These are phyloP conservation scores for Neria commutata DNA, from an alignment of 2,888 invertebrate genomes.

Conservation along the genomic window DNA sequence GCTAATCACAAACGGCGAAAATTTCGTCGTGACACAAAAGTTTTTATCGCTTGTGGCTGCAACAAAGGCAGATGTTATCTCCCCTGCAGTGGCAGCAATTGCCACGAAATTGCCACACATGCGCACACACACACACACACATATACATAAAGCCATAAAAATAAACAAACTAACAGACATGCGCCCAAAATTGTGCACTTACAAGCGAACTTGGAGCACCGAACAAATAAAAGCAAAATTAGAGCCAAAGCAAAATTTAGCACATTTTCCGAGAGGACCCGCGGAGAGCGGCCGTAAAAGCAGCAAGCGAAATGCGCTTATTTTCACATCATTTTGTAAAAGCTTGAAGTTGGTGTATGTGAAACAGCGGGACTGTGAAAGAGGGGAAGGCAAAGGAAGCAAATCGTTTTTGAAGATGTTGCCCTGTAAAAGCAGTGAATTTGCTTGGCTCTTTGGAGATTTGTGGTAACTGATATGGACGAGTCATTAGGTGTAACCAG, in stretches of 20 bases:
- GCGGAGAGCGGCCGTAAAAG: constrained; percentile 3
- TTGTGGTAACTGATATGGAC: constrained; percentile 14
- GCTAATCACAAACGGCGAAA: too few relatives aligned
- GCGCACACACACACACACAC: too few relatives aligned
- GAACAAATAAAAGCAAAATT: constrained; percentile 4
- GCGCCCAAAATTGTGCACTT: background rate
- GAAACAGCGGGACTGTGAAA: constrained; percentile 6
- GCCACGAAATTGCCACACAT: too few relatives aligned
- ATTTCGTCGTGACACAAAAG: background rate
- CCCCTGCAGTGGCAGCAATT: background rate
- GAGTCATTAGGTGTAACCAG: constrained; percentile 14
- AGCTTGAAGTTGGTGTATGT: too few relatives aligned
- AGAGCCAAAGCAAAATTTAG: constrained; percentile 13
- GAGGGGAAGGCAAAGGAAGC: too few relatives aligned
- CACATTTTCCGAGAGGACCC: constrained; percentile 7
- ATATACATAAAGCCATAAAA: background rate
- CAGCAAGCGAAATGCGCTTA: background rate
- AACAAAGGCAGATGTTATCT: background rate
- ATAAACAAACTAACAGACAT: too few relatives aligned
- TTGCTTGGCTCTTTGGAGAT: constrained; percentile 6
- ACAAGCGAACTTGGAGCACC: background rate
- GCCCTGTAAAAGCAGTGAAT: background rate
- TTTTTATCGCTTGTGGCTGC: background rate
- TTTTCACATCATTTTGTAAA: background rate
- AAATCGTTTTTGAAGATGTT: constrained; percentile 6